Evolutionary conservation across 2,113 vertebrate genomes (phyloP), one percentile per base, ranked within the genome.

Genomic region (Oxyruncus cristatus): DNA sequence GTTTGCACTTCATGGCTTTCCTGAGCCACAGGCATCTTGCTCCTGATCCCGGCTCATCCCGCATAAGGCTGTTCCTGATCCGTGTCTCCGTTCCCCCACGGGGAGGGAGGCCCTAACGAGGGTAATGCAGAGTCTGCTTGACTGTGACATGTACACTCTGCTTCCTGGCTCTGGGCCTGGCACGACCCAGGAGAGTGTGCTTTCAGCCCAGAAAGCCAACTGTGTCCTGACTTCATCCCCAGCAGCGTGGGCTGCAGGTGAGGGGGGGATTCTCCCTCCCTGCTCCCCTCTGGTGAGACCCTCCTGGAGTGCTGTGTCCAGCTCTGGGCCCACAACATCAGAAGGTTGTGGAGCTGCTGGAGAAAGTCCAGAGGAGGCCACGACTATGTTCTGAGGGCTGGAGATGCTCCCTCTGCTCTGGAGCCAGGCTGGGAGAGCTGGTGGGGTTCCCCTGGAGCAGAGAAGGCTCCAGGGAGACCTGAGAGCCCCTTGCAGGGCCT

Each of bases 21-120:
- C 88, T 30, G 76, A 93, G 27, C 56, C 89, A 77, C 24, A 62
- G 82, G 55, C 61, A 27, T 52, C 72, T 33, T 20, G 59, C 59
- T 94, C 68, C 78, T 5, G 6, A 26, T 33, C 20, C 82, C 2
- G 1, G 28, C 83, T 33, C 79, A 20, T 39, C 75, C 76, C 4
- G 3, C 7, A 0, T 3, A 1, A 19, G 70, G 33, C 65, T 49
- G 37, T 14, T 44, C 39, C 81, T 35, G 27, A 21, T 46, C 50
- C 5, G 0, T 3, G 2, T 37, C 77, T 32, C 79, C 4, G 1
- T 68, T 21, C n/a, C 41, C 32, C 46, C 58, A 2, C 0, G 9
- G 53, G 9, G 20, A 84, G 28, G 35, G 2, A 3, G 6, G 32
- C 1, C 1, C 39, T 11, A 74, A 12, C 0, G 0, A 19, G 19